Evolutionary conservation across 1,140 invertebrate genomes (phyloP).

Genomic region (Drosophila navojoa): DNA sequence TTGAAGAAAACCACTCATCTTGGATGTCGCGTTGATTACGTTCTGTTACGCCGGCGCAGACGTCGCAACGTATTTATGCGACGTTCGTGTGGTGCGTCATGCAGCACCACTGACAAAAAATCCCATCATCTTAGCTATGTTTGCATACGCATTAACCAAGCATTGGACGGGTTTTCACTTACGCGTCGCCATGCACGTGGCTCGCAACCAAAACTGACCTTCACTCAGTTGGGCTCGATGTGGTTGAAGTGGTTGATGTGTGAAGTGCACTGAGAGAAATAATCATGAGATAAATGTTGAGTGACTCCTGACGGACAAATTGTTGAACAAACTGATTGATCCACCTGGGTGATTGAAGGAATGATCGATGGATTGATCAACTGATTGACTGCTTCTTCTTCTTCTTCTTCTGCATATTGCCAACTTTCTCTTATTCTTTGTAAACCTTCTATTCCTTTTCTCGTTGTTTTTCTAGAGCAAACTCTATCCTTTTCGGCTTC

Average conservation of each 20-base stretch:
- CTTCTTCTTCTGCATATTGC: no score
- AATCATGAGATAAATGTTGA: neutral
- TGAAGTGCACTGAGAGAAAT: constrained; percentile 54
- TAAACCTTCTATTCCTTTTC: no score
- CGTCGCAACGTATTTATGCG: constrained; percentile 56
- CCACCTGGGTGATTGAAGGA: neutral
- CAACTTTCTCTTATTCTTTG: no score
- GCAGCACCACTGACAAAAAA: constrained; percentile 9
- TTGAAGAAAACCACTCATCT: constrained; percentile 42
- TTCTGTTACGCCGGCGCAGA: constrained; percentile 36
- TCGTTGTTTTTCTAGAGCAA: no score
- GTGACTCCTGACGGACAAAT: no score
- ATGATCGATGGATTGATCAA: no score
- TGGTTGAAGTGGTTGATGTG: constrained; percentile 51
- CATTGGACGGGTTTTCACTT: constrained; percentile 3
- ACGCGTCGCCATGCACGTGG: constrained; percentile 32
- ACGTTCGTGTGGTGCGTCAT: constrained; percentile 28
- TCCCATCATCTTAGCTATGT: constrained; percentile 31
- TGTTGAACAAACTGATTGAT: neutral
- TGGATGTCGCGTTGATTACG: constrained; percentile 21
- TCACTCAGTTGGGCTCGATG: constrained; percentile 25
- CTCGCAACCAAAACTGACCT: constrained; percentile 40
- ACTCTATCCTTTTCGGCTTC: no score
- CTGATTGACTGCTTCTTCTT: no score
- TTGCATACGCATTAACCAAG: constrained; percentile 38